Evolutionary conservation across 2,113 vertebrate genomes (phyloP).

Genomic region (Phalacrocorax carbo): DNA sequence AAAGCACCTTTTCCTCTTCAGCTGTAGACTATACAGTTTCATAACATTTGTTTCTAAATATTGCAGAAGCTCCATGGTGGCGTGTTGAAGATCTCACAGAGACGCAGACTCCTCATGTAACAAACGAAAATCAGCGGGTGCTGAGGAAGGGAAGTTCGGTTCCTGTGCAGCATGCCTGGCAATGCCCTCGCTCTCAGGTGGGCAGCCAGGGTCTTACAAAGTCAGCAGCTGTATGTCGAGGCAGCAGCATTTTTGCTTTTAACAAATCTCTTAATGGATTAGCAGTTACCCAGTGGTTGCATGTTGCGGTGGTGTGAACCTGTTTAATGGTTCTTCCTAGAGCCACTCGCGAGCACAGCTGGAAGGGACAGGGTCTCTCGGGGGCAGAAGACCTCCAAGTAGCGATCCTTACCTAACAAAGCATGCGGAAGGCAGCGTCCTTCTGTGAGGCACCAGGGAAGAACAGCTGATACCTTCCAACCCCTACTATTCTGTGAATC

Average conservation of each 20-base stretch:
- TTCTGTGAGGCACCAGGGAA: neutral
- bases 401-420: neutral
- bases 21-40: neutral
- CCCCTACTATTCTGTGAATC: too few species aligned
- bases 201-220: neutral
- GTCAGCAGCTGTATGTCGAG: neutral
- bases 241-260: neutral
- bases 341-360: neutral
- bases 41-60: conserved; percentile 4
- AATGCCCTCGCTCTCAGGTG: neutral
- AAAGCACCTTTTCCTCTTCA: conserved; percentile 1
- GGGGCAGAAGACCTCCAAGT: neutral
- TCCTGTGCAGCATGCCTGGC: neutral
- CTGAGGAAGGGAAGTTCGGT: neutral
- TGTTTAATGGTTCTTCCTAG: neutral
- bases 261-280: neutral
- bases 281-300: neutral
- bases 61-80: neutral
- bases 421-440: neutral
- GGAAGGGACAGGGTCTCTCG: neutral
- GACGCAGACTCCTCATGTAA: neutral
- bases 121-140: neutral
- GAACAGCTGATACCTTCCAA: neutral
- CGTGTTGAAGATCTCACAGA: neutral
- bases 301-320: neutral